Evolutionary conservation across 2,888 invertebrate species (phyloP), one percentile per base, ranked within the genome.

Genomic region (Chalcis sispes): DNA sequence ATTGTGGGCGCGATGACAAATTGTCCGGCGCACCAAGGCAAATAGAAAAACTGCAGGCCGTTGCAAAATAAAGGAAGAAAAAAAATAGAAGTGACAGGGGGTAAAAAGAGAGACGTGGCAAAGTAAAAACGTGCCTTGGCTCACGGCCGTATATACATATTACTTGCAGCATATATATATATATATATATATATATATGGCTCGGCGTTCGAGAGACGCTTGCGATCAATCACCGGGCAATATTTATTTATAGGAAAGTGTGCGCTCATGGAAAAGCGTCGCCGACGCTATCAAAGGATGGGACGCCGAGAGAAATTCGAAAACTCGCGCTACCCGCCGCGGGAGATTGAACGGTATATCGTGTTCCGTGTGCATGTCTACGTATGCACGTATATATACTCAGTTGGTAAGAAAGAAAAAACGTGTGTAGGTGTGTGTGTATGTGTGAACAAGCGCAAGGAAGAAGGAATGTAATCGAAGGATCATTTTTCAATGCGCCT

Each of bases 201-300:
- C 64, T 50, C 23, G 29, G 50, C 5, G 52, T 42, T 46, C 72
- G 25, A 23, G 58, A 46, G 18, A 56, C 79, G 74, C 74, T 7
- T 36, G 80, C 83, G 82, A 86, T 86, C 86, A 86, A 86, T 86
- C 86, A 86, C 83, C 79, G 79, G 80, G 79, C 82, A 83, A 85
- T 86, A 86, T 86, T 85, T 86, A 86, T 86, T 85, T 86, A 84
- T 84, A 84, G 77, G 81, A 82, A 82, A 82, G 76, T 79, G 72
- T 70, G 56, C 42, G 42, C 42, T 15, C n/a, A 29, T 20, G 29
- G 23, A 54, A 50, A 59, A 48, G 62, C 48, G 54, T 59, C 77
- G 52, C 61, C 20, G 46, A 23, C 62, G 71, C 70, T 72, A 29
- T 54, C 67, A 62, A 48, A 40, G 72, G 52, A 78, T 78, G 72